These are phyloP conservation scores for Macrotrachela quadricornifera DNA, from an alignment of 1,140 invertebrate species.

Conservation along the genomic window DNA sequence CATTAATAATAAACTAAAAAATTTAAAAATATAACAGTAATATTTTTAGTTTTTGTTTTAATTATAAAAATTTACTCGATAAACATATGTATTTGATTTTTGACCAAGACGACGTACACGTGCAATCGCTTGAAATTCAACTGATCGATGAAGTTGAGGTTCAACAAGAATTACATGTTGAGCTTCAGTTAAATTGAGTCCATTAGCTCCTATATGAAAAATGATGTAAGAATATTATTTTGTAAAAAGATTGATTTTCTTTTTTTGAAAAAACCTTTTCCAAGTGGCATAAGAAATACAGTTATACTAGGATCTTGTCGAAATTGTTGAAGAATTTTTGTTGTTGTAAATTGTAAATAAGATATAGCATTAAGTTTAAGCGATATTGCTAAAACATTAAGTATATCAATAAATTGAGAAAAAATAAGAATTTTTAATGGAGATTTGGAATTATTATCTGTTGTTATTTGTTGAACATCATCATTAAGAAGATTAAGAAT, in stretches of 20 bases:
- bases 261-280: not conserved
- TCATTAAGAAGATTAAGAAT: not conserved
- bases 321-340: conserved; percentile 23
- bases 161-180: conserved; percentile 54
- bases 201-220: conserved; percentile 44
- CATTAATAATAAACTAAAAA: too few relatives aligned
- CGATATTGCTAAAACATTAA: conserved; percentile 40
- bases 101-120: conserved; percentile 50
- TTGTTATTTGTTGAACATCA: not conserved
- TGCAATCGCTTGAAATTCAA: conserved; percentile 54
- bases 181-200: conserved; percentile 55
- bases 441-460: not conserved
- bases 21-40: too few relatives aligned
- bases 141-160: conserved; percentile 47
- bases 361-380: conserved; percentile 34
- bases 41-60: too few relatives aligned
- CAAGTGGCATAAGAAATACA: conserved; percentile 40
- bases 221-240: conserved; percentile 38
- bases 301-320: conserved; percentile 29
- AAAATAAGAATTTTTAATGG: conserved; percentile 3
- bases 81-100: too few relatives aligned
- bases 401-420: conserved; percentile 39
- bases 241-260: not conserved
- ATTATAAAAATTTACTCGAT: too few relatives aligned
- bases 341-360: conserved; percentile 1